phyloP scores from a whole-genome alignment of 1,140 invertebrate genomes.

The Papilio polyxenes region DNA sequence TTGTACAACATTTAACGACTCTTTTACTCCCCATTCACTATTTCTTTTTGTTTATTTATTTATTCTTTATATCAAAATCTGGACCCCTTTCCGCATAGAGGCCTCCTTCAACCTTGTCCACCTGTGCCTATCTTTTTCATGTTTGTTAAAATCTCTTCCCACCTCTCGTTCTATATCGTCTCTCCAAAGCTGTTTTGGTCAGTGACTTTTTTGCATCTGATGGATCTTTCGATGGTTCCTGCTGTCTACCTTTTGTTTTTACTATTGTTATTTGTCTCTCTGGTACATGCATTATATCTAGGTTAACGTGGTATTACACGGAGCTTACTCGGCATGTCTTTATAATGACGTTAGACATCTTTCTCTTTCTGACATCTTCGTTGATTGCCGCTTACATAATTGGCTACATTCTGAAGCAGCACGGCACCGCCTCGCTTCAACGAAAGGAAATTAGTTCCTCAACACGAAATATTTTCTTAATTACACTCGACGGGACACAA shows the following conservation, averaged over 20 bases:
- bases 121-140: too few species aligned
- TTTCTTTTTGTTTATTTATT: neutral
- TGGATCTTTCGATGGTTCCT: too few species aligned
- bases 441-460: conserved; percentile 65
- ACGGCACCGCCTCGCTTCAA: conserved; percentile 55
- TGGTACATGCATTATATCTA: conserved; percentile 39
- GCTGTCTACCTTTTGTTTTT: too few species aligned
- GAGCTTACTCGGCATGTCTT: conserved; percentile 70
- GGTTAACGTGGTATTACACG: conserved; percentile 45
- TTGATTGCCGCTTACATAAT: conserved; percentile 78
- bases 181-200: too few species aligned
- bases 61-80: too few species aligned
- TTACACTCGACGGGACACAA: conserved; percentile 59
- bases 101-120: too few species aligned
- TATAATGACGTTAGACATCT: conserved; percentile 74
- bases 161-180: too few species aligned
- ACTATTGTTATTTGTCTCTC: neutral
- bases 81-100: too few species aligned
- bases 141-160: too few species aligned
- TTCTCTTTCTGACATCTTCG: conserved; percentile 68
- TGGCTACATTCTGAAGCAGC: conserved; percentile 71
- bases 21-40: neutral
- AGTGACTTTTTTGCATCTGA: too few species aligned
- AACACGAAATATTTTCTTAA: conserved; percentile 74
- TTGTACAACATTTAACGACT: neutral